Evolutionary conservation across 2,888 invertebrate species (phyloP).

Genomic region (Antheraea yamamai): DNA sequence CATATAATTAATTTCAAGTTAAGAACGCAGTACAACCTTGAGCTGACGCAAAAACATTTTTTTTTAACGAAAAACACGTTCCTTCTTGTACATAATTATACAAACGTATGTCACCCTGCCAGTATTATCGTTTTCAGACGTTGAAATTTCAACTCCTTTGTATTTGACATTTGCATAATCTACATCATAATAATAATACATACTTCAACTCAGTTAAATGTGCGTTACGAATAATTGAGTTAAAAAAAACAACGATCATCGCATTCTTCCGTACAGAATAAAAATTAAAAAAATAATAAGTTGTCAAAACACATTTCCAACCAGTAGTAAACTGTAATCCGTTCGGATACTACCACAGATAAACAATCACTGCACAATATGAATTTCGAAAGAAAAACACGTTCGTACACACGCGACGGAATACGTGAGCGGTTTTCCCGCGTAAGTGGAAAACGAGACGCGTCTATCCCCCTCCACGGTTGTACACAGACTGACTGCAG

Average conservation of each 20-base stretch:
- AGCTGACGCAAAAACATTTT: slow-evolving; percentile 34
- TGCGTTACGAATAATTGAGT: slow-evolving; percentile 23
- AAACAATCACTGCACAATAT: slow-evolving; percentile 29
- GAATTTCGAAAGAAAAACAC: slow-evolving; percentile 24
- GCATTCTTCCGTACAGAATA: slow-evolving; percentile 36
- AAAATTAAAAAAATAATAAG: slow-evolving; percentile 22
- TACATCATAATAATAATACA: slow-evolving; percentile 49
- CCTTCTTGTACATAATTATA: slow-evolving; percentile 31
- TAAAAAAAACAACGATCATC: slow-evolving; percentile 48
- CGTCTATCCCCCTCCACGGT: slow-evolving; percentile 48
- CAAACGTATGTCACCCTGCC: slow-evolving; percentile 32
- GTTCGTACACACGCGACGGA: slow-evolving; percentile 33
- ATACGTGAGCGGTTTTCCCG: slow-evolving; percentile 55
- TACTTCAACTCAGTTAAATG: slow-evolving; percentile 30
- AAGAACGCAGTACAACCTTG: slow-evolving; percentile 30
- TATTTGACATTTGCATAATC: slow-evolving; percentile 50
- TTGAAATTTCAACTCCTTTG: slow-evolving; percentile 54
- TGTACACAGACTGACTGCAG: slow-evolving; percentile 49
- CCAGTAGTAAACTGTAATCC: slow-evolving; percentile 20
- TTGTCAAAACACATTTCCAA: slow-evolving; percentile 24
- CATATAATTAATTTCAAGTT: slow-evolving; percentile 15
- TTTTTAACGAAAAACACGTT: slow-evolving; percentile 34
- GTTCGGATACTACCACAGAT: slow-evolving; percentile 16
- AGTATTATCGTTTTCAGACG: slow-evolving; percentile 44
- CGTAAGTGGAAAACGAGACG: slow-evolving; percentile 48